These are phyloP conservation scores for Zaprionus tsacasi DNA, from an alignment of 1,140 invertebrate genomes.

Conservation along the genomic window DNA sequence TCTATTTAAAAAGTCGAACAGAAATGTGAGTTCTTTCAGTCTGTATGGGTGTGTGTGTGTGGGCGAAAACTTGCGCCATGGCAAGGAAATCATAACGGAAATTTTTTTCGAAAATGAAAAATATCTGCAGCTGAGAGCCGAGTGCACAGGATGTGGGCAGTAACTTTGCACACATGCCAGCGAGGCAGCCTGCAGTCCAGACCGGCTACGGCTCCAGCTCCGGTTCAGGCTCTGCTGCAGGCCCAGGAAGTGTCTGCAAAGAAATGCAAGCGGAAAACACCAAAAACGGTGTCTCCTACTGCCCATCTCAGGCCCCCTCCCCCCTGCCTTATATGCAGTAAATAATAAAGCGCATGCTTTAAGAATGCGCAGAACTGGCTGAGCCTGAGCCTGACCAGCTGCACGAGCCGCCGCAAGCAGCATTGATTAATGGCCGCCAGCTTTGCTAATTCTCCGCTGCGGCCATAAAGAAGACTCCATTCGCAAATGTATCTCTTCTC, in stretches of 20 bases:
- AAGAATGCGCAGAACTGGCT: slow-evolving; percentile 28
- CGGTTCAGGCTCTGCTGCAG: slow-evolving; percentile 5
- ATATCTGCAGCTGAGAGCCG: slow-evolving; percentile 49
- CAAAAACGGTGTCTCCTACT: slow-evolving; percentile 24
- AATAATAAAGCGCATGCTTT: slow-evolving; percentile 57
- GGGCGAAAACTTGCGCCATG: slow-evolving; percentile 30
- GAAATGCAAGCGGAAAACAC: slow-evolving; percentile 56
- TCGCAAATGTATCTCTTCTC: slow-evolving; percentile 12
- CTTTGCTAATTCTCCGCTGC: slow-evolving; percentile 52
- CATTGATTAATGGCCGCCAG: slow-evolving; percentile 57
- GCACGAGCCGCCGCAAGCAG: slow-evolving; percentile 11
- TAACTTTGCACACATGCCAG: slow-evolving; percentile 70
- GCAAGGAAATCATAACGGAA: slow-evolving; percentile 67
- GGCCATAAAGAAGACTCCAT: slow-evolving; percentile 28
- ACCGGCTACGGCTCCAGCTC: not conserved
- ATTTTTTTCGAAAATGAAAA: slow-evolving; percentile 66
- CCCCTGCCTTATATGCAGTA: slow-evolving; percentile 42
- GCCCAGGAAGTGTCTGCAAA: slow-evolving; percentile 61
- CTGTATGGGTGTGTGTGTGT: slow-evolving; percentile 10
- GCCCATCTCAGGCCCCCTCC: not conserved
- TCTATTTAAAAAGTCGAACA: slow-evolving; percentile 53
- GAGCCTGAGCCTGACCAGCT: slow-evolving; percentile 30
- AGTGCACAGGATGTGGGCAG: slow-evolving; percentile 61
- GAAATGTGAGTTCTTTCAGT: slow-evolving; percentile 10
- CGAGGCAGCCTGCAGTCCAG: slow-evolving; percentile 29